Evolutionary conservation across 1,140 invertebrate species (phyloP), one percentile per base, ranked within the genome.

Genomic region (Camponotus floridanus): DNA sequence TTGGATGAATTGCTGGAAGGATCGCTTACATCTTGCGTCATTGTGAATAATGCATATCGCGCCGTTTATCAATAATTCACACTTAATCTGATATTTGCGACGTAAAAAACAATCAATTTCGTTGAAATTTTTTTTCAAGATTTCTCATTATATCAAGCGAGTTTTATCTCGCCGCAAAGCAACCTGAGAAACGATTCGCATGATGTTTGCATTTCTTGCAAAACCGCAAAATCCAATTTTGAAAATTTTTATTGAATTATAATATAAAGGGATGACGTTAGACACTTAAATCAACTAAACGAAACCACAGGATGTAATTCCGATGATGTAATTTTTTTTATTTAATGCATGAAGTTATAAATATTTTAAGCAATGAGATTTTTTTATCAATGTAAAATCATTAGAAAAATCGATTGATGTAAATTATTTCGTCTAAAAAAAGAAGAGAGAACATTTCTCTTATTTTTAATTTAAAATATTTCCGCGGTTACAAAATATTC

Each of bases 31-130:
- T 1, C 18, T 45, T 36, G 18, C 6, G 15, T 76, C 39, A 61
- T 65, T 65, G 13, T 51, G 26, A 78, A 78, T 48, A 78, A 78
- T 78, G 59, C 21, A 73, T 73, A 31, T 13, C 33, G 11, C n/a
- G 51, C 33, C 2, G 9, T 64, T 18, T n/a, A 31, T 65, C 76
- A 51, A 13, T 78, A 48, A 64, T 6, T 45, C 4, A 21, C 11
- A 4, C 65, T 76, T 78, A 36, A 15, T 62, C 1, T 18, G 15
- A 1, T 21, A 59, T 65, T 26, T 65, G 62, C 13, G 15, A 2
- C n/a, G n/a, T 31, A 48, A 45, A 9, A 78, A 67, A 78, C 7
- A 51, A 51, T 51, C 15, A 51, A 4, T 51, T 78, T 78, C 36
- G 9, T 76, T 4, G 8, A 2, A 1, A 3, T 21, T 13, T 67